A percentile compares a stretch with the other conserved stretches of the same genome.
Conservation (phyloP, 2,113 vertebrate genomes). For the Chaenogobius annularis region DNA sequence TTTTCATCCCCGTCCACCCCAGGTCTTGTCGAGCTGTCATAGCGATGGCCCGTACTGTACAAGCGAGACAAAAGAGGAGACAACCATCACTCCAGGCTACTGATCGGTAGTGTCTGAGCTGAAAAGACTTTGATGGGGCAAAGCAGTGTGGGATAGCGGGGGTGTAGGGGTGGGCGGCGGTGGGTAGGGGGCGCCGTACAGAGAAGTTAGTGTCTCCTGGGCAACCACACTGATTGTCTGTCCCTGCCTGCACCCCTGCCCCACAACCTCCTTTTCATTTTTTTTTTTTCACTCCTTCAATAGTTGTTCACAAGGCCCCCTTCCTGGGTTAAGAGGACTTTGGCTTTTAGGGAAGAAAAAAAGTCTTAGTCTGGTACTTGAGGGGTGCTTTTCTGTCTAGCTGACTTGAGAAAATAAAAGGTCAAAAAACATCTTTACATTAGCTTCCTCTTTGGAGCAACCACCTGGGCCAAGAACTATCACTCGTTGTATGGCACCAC, state of each 20-base stretch:
- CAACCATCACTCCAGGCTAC: slow-evolving; percentile 78
- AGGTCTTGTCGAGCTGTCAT: slow-evolving; percentile 72
- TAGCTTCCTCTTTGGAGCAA: slow-evolving; percentile 30
- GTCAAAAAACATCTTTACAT: slow-evolving; percentile 48
- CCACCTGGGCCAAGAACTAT: slow-evolving; percentile 29
- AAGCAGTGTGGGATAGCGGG: slow-evolving; percentile 43
- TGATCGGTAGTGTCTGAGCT: slow-evolving; percentile 74
- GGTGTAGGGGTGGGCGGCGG: not conserved
- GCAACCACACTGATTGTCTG: slow-evolving; percentile 80
- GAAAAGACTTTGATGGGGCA: slow-evolving; percentile 76
- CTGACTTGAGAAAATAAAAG: slow-evolving; percentile 38
- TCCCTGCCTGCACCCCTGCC: slow-evolving; percentile 69
- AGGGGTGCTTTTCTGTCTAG: slow-evolving; percentile 46
- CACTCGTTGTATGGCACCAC: slow-evolving; percentile 19
- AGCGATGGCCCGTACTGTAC: slow-evolving; percentile 76
- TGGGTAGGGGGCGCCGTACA: slow-evolving; percentile 42
- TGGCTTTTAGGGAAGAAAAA: slow-evolving; percentile 60
- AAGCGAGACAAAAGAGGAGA: slow-evolving; percentile 76
- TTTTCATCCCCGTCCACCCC: slow-evolving; percentile 47
- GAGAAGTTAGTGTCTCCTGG: slow-evolving; percentile 80
- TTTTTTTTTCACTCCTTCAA: slow-evolving; percentile 57
- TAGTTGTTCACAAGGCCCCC: slow-evolving; percentile 71
- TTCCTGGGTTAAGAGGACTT: slow-evolving; percentile 64
- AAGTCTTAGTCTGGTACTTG: slow-evolving; percentile 60
- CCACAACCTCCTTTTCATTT: slow-evolving; percentile 57